phyloP scores from a whole-genome alignment of 2,113 vertebrate species.

The Myiozetetes cayanensis region DNA sequence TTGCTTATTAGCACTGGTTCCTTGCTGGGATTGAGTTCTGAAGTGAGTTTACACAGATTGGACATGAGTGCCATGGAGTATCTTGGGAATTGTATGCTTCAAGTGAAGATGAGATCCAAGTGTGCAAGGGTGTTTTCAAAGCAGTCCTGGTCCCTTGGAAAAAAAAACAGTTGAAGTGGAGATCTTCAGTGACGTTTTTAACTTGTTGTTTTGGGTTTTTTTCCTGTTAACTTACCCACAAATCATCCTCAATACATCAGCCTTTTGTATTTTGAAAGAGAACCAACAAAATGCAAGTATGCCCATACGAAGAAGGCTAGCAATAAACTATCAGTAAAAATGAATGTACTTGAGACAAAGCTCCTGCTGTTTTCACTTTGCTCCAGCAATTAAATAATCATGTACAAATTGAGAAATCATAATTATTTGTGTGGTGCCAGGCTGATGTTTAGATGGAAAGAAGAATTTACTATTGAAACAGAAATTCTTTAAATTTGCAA shows the following conservation, averaged over 20 bases:
- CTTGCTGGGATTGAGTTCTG: not conserved
- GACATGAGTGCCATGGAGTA: not conserved
- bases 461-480: not conserved
- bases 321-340: not conserved
- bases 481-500: not conserved
- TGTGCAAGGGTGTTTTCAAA: not conserved
- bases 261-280: not conserved
- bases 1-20: not conserved
- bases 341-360: conserved; percentile 6
- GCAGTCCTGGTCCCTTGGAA: not conserved
- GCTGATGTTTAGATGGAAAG: not conserved
- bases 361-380: conserved; percentile 14
- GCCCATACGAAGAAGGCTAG: not conserved
- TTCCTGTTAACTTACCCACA: not conserved
- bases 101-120: conserved; percentile 10
- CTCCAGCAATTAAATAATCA: conserved; percentile 33
- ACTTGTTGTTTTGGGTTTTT: not conserved
- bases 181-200: not conserved
- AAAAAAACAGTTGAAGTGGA: not conserved
- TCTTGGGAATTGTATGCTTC: not conserved
- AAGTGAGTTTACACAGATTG: not conserved
- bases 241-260: not conserved
- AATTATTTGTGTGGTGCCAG: not conserved
- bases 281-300: not conserved
- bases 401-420: conserved; percentile 19